These are phyloP conservation scores for Phymorhynchus buccinoides DNA, from an alignment of 1,140 invertebrate species.

Conservation along the genomic window DNA sequence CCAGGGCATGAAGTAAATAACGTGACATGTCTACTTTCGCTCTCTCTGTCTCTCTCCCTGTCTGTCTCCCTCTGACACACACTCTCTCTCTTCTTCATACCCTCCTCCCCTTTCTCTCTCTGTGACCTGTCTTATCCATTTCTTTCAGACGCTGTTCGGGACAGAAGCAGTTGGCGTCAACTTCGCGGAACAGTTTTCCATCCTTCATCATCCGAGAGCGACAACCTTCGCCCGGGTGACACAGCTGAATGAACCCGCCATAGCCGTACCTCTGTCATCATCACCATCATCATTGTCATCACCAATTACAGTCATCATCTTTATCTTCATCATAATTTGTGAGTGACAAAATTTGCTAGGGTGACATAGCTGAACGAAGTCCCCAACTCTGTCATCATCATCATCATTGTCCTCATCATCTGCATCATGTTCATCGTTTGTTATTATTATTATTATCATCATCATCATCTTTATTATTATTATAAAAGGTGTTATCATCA, in stretches of 20 bases:
- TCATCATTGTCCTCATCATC: no score
- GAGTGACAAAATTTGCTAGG: not conserved
- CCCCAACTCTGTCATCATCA: no score
- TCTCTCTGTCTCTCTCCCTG: no score
- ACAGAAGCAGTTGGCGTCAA: conserved; percentile 78
- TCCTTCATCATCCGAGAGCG: conserved; percentile 77
- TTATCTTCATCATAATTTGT: not conserved
- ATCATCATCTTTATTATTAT: not conserved
- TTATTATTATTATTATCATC: not conserved
- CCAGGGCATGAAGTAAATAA: no score
- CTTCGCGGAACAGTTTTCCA: conserved; percentile 77
- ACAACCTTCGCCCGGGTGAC: conserved; percentile 71
- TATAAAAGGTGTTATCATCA: no score
- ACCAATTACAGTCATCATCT: not conserved
- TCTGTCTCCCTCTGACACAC: not conserved
- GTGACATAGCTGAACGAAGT: not conserved
- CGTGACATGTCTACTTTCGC: no score
- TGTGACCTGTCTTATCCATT: conserved; percentile 73
- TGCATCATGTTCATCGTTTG: not conserved
- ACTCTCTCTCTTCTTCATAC: not conserved
- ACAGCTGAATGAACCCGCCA: conserved; percentile 77
- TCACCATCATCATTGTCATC: not conserved
- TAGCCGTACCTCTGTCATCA: conserved; percentile 77
- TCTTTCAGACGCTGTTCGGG: conserved; percentile 69
- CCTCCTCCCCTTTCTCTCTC: not conserved